Conservation (phyloP, 2,797 vertebrate genomes). For the Macroramphosus scolopax region DNA sequence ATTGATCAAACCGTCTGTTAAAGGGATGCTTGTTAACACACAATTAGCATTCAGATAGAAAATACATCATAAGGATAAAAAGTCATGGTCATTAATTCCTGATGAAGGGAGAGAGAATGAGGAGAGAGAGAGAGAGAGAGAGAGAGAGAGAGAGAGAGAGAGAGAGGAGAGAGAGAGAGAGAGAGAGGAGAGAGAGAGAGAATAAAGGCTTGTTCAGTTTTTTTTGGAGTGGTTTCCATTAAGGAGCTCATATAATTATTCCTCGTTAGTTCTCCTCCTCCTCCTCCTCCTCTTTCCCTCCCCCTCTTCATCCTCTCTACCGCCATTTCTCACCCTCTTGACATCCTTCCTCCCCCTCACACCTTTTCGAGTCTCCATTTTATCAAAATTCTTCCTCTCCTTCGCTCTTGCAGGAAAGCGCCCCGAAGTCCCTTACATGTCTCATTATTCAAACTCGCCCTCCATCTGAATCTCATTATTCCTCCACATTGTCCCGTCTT, state of each 20-base stretch:
- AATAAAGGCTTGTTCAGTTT: slow-evolving; percentile 73
- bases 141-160: slow-evolving; percentile 23
- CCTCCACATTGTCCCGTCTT: slow-evolving; percentile 35
- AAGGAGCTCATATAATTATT: slow-evolving; percentile 73
- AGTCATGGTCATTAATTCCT: slow-evolving; percentile 83
- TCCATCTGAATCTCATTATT: slow-evolving; percentile 61
- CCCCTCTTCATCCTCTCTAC: slow-evolving; percentile 40
- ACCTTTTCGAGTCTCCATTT: slow-evolving; percentile 61
- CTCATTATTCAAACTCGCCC: slow-evolving; percentile 52
- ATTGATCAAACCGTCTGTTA: slow-evolving; percentile 79
- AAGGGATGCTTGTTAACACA: slow-evolving; percentile 84
- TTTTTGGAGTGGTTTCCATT: slow-evolving; percentile 71
- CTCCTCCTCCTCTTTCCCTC: too few species aligned
- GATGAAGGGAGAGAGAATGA: slow-evolving; percentile 68
- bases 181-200: slow-evolving; percentile 32
- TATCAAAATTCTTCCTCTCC: slow-evolving; percentile 47
- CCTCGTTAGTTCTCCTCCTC: slow-evolving; percentile 59
- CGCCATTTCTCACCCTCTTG: slow-evolving; percentile 57
- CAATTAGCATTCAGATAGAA: slow-evolving; percentile 81
- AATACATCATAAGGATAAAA: slow-evolving; percentile 81
- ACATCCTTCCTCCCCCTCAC: slow-evolving; percentile 59
- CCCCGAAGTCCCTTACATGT: slow-evolving; percentile 56
- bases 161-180: slow-evolving; percentile 26
- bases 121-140: slow-evolving; percentile 21
- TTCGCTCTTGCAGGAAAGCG: slow-evolving; percentile 44